Evolutionary conservation across 2,888 invertebrate species (phyloP), one percentile per base, ranked within the genome.

Genomic region (Ptilodon capucinus): DNA sequence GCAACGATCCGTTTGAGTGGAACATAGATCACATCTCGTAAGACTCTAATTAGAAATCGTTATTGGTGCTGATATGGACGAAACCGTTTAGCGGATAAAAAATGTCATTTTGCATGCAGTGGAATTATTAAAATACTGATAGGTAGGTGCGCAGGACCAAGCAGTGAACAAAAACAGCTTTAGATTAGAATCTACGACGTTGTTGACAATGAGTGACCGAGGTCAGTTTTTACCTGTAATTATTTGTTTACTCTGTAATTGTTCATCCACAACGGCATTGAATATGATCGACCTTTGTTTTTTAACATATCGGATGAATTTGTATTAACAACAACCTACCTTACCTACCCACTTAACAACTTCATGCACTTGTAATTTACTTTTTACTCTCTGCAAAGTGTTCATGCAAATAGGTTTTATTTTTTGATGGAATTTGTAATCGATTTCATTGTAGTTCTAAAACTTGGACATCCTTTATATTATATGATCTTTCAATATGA

Each of bases 251-350:
- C 76, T 74, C 67, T 57, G 68, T 76, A 79, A 79, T 81, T 85
- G 75, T 70, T 79, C 83, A 79, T 76, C 82, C 84, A 79, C 71
- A 70, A 84, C 86, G 88, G 76, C 88, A 86, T 87, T 88, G 87
- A 75, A 38, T 72, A 65, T 60, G 54, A 60, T 49, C 68, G 81
- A 79, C 86, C 88, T 87, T 77, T 74, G 71, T 71, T 81, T 86
- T 84, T 64, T 46, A 36, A 58, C 42, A 44, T 23, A 48, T 42
- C 38, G 32, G 30, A 48, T 36, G 11, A 43, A 53, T 60, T 64
- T 46, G n/a, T 63, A 39, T n/a, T n/a, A n/a, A n/a, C n/a, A n/a
- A n/a, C n/a, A n/a, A n/a, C n/a, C n/a, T n/a, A n/a, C n/a, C n/a
- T n/a, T 39, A 35, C 28, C 49, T 64, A 68, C 68, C 57, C 50